phyloP scores from a whole-genome alignment of 2,888 invertebrate species.

The Drosophila prolongata region DNA sequence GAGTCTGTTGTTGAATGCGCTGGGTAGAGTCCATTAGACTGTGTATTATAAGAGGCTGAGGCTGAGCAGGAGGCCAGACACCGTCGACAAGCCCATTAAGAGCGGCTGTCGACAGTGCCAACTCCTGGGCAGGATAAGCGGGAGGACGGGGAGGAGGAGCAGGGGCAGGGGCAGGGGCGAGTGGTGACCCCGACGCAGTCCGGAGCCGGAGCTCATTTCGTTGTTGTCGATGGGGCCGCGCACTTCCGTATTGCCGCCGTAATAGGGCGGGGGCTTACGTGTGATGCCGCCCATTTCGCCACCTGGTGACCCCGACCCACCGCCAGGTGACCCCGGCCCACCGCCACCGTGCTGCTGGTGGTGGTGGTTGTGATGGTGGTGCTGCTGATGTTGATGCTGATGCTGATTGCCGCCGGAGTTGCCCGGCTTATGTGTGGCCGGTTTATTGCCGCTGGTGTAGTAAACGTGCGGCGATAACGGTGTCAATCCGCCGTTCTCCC shows the following conservation, averaged over 20 bases:
- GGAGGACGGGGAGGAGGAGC: conserved; percentile 1
- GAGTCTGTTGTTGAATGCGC: conserved; percentile 12
- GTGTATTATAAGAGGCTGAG: conserved; percentile 82
- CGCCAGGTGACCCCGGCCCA: conserved; percentile 12
- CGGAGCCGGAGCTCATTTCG: conserved; percentile 76
- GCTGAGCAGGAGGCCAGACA: conserved; percentile 78
- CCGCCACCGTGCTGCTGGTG: conserved; percentile 55
- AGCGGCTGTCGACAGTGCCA: conserved; percentile 61
- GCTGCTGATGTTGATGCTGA: conserved; percentile 61
- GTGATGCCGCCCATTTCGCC: conserved; percentile 64
- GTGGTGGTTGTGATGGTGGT: conserved; percentile 68
- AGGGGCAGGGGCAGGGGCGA: conserved; percentile 4
- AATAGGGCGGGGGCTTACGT: conserved; percentile 83
- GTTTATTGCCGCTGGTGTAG: conserved; percentile 80
- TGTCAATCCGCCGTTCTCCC: conserved; percentile 54
- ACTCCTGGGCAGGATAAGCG: conserved; percentile 13
- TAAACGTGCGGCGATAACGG: conserved; percentile 83
- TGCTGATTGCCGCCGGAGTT: conserved; percentile 52
- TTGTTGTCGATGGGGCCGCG: conserved; percentile 82
- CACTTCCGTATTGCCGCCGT: conserved; percentile 76
- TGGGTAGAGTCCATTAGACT: conserved; percentile 33
- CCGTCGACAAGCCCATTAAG: conserved; percentile 74
- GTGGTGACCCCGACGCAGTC: conserved; percentile 42
- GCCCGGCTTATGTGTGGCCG: conserved; percentile 80
- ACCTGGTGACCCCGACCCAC: conserved; percentile 17